A percentile compares a stretch with the other conserved stretches of the same genome.
phyloP scores from a whole-genome alignment of 2,113 vertebrate species.

The Cyrtonyx montezumae region DNA sequence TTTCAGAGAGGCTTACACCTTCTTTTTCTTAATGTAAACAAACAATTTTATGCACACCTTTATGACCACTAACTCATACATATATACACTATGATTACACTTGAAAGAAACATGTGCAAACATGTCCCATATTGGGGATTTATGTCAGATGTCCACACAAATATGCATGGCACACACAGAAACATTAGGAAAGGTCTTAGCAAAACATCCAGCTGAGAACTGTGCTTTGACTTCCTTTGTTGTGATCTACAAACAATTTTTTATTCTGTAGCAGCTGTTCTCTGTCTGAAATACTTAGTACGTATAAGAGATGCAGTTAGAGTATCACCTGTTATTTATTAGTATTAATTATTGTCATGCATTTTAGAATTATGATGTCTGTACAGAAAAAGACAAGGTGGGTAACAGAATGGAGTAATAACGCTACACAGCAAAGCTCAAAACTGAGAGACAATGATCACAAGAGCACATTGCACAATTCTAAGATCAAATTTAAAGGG shows the following conservation, averaged over 20 bases:
- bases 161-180: slow-evolving; percentile 45
- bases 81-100: not conserved
- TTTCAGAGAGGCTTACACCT: not conserved
- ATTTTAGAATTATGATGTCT: slow-evolving; percentile 25
- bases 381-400: slow-evolving; percentile 39
- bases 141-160: slow-evolving; percentile 19
- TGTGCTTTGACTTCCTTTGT: not conserved
- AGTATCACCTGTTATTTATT: not conserved
- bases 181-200: slow-evolving; percentile 45
- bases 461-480: not conserved
- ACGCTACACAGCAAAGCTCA: slow-evolving; percentile 64
- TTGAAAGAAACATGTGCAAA: slow-evolving; percentile 17
- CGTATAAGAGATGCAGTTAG: not conserved
- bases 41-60: slow-evolving; percentile 8
- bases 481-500: not conserved
- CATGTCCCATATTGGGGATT: not conserved
- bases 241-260: not conserved
- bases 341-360: slow-evolving; percentile 54
- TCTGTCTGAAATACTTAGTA: not conserved
- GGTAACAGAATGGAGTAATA: slow-evolving; percentile 57
- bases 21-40: not conserved
- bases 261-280: slow-evolving; percentile 32
- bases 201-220: not conserved
- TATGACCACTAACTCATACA: not conserved
- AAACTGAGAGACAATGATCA: slow-evolving; percentile 40